A percentile compares a stretch with the other conserved stretches of the same genome.
Evolutionary conservation across 2,888 invertebrate genomes (phyloP).

Genomic region (Cerceris rybyensis): DNA sequence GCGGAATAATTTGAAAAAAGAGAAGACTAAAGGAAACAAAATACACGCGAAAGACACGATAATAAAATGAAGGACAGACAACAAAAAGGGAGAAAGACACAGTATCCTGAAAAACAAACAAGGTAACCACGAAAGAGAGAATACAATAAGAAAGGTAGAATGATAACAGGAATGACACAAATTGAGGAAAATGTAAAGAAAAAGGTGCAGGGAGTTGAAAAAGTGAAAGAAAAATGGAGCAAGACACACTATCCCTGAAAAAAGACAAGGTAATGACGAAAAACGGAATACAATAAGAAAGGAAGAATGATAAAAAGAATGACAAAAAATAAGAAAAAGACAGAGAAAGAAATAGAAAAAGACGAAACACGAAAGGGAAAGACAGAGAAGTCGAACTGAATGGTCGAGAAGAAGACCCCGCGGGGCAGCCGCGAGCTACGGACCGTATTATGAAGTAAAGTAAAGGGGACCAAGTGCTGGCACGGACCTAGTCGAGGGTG

Average conservation of each 20-base stretch:
- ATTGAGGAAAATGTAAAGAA: too few species aligned
- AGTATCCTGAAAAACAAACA: too few species aligned
- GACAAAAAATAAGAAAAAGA: background rate
- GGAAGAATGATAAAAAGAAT: too few species aligned
- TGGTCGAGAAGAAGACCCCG: slow-evolving; percentile 57
- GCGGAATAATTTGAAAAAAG: too few species aligned
- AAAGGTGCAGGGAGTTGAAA: slow-evolving; percentile 26
- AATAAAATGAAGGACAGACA: too few species aligned
- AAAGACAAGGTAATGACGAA: slow-evolving; percentile 16
- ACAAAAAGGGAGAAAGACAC: too few species aligned
- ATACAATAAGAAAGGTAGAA: too few species aligned
- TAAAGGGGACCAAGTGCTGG: slow-evolving; percentile 61
- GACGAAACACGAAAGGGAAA: background rate
- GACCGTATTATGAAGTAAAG: slow-evolving; percentile 70
- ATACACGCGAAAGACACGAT: too few species aligned
- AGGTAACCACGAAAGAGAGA: too few species aligned
- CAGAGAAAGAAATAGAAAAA: background rate
- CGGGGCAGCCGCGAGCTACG: slow-evolving; percentile 63
- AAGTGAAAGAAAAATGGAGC: slow-evolving; percentile 28
- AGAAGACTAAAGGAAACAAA: too few species aligned
- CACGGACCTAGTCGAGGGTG: slow-evolving; percentile 59
- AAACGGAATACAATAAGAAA: slow-evolving; percentile 13
- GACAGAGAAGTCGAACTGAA: slow-evolving; percentile 42
- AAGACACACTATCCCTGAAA: slow-evolving; percentile 37
- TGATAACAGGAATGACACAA: too few species aligned